phyloP scores from a whole-genome alignment of 2,113 vertebrate genomes.

The Eulacestoma nigropectus region DNA sequence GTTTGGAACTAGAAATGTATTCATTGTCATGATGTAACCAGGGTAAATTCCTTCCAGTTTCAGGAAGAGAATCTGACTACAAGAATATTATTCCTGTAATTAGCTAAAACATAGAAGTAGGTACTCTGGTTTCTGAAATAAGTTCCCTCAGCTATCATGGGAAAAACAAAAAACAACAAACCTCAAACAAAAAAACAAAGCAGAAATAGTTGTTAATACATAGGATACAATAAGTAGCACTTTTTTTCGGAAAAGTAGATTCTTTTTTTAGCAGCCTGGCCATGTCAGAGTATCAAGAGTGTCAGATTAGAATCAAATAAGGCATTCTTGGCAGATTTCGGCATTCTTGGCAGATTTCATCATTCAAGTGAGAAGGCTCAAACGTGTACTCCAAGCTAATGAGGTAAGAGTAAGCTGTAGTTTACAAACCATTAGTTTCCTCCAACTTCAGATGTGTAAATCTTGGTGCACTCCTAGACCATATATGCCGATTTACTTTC shows the following conservation, averaged over 20 bases:
- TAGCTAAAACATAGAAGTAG: background rate
- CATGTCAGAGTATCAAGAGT: background rate
- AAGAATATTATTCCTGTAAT: background rate
- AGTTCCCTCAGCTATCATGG: background rate
- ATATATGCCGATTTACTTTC: background rate
- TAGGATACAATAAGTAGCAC: background rate
- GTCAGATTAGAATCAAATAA: background rate
- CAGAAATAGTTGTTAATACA: background rate
- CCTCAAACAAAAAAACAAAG: background rate
- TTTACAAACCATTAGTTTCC: background rate
- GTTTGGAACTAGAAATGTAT: background rate
- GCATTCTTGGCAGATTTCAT: background rate
- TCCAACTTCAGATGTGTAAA: background rate
- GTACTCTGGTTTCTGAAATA: background rate
- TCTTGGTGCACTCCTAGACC: background rate
- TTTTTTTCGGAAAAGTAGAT: background rate
- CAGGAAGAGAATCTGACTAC: background rate
- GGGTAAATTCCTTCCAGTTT: background rate
- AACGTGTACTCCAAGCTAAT: background rate
- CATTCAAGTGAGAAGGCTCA: background rate
- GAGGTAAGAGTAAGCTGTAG: background rate
- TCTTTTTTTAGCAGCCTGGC: background rate
- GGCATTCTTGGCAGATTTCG: background rate
- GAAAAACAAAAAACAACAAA: background rate
- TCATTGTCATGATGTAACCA: background rate